Evolutionary conservation across 2,797 vertebrate genomes (phyloP).

Genomic region (Babyrousa celebensis): DNA sequence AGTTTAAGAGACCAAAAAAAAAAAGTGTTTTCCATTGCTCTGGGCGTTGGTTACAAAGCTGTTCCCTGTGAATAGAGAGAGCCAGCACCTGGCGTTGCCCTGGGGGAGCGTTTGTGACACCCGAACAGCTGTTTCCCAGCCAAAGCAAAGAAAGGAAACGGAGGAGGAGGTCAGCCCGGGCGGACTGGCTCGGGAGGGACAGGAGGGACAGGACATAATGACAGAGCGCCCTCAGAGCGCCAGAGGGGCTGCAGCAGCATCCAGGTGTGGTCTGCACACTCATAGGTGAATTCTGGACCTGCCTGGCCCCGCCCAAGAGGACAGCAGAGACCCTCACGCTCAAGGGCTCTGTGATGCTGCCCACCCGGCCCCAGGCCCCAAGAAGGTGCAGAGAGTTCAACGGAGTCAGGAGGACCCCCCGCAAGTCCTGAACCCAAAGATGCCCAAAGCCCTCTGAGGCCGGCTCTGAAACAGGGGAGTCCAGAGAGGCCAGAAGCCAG

Average conservation of each 20-base stretch:
- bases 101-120: rapidly evolving
- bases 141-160: not conserved
- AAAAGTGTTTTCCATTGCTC: not conserved
- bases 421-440: not conserved
- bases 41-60: not conserved
- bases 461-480: not conserved
- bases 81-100: not conserved
- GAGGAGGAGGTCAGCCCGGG: no score
- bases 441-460: not conserved
- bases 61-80: not conserved
- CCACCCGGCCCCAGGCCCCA: not conserved
- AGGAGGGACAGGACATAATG: not conserved
- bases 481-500: not conserved
- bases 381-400: not conserved
- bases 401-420: not conserved
- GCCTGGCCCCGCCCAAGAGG: rapidly evolving
- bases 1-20: not conserved
- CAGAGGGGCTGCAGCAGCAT: no score
- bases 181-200: not conserved
- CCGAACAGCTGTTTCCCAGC: not conserved
- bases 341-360: not conserved
- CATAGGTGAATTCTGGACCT: rapidly evolving
- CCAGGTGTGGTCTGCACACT: no score
- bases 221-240: not conserved
- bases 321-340: not conserved